Base-by-base conservation (phyloP, 2,797 vertebrate genomes). In the Xerus rutilus region DNA sequence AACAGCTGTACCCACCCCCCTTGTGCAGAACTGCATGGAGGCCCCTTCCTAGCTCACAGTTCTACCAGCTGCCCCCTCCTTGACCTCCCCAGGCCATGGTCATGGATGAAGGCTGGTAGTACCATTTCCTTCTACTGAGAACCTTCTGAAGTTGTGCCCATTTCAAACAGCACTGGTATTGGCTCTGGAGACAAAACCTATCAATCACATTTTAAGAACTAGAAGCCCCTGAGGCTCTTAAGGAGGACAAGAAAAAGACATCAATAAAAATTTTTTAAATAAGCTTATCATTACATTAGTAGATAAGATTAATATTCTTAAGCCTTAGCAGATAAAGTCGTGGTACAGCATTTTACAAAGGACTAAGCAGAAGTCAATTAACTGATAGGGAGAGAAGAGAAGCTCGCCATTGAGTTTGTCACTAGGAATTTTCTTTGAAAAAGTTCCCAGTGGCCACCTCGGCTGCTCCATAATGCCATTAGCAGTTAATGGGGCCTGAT, bases 41-140 rank as follows among this genome's bases (percentile, higher is more conserved):
- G 43, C 17, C 28, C 7, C 7, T 10, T 52, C 74, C 10, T 20
- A 25, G 32, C 45, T 45, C 32, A 5, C 49, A 49, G 7, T 4
- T 21, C 52, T 25, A 28, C 32, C 65, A 72, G 81, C 65, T 20
- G 4, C 52, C 59, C 28, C 17, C 9, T 20, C 74, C 13, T 32
- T 5, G n/a, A 67, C n/a, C 45, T 52, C 49, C 85, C 67, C 30
- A 32, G 59, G 1, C 87, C 28, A 4, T 45, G 9, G 28, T 62
- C 77, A 3, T 4, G 57, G 43, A 32, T 14, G 15, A 11, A 45
- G 3, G 3, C 5, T 1, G 35, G n/a, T 0, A 12, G 43, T 23
- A 7, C 43, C 54, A 39, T 9, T 67, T 30, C 78, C 20, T 54
- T 64, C 85, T 45, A 5, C 18, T 28, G 59, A 73, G 43, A 81